A percentile compares a stretch with the other conserved stretches of the same genome.
These are phyloP conservation scores for Agrochola macilenta DNA, from an alignment of 2,888 invertebrate genomes.

Conservation along the genomic window DNA sequence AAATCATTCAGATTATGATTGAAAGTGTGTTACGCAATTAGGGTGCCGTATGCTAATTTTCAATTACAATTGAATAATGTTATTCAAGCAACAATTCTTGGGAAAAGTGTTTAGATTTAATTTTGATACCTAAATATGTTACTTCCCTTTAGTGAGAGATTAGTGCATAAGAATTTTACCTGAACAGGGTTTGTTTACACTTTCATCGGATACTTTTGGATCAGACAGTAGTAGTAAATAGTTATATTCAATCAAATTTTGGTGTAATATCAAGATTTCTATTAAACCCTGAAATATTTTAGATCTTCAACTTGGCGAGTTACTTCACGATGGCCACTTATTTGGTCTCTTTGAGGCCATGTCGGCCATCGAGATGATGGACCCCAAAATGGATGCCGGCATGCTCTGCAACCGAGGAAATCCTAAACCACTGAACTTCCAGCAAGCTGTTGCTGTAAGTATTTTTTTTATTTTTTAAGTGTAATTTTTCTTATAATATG, in stretches of 20 bases:
- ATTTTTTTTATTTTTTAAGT: neutral
- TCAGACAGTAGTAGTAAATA: no score
- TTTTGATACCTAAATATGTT: no score
- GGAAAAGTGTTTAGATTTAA: no score
- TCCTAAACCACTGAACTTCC: constrained; percentile 96
- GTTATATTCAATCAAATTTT: neutral
- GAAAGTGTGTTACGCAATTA: no score
- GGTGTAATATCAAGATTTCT: neutral
- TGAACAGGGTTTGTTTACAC: neutral
- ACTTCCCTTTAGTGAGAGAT: no score
- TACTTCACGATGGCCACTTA: constrained; percentile 96
- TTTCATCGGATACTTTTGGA: neutral
- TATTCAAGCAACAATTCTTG: no score
- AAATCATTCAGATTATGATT: no score
- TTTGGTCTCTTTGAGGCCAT: constrained; percentile 99
- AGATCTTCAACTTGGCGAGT: constrained; percentile 96
- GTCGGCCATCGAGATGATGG: constrained; percentile 99
- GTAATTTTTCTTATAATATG: neutral
- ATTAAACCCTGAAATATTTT: constrained; percentile 49
- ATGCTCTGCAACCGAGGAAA: constrained; percentile 98
- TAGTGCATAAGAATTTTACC: neutral
- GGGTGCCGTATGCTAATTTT: no score
- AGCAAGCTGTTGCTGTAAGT: constrained; percentile 95
- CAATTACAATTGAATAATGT: no score
- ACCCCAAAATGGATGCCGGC: constrained; percentile 99